Base-by-base conservation (phyloP, 1,140 invertebrate species). In the Caenorhabditis remanei region DNA sequence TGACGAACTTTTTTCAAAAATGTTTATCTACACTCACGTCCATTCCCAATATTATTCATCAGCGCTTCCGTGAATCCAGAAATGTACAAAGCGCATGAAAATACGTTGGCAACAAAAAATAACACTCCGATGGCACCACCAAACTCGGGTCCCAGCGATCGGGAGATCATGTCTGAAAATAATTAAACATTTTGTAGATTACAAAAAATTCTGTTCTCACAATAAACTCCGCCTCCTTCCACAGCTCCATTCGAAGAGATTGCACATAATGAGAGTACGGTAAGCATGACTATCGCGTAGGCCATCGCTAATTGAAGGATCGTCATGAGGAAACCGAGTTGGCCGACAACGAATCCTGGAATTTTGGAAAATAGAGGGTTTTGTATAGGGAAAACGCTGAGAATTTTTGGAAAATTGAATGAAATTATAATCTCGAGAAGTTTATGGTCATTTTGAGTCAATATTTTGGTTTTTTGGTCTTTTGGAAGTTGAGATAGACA, bases 241-340 rank as follows among this genome's bases (percentile, higher is more conserved):
- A 99, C 96, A 83, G 98, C 98, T 55, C 98, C 98, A 94, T 99
- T 99, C 14, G 98, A 99, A 9, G 97, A 98, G 92, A 99, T 98
- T 16, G 98, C 98, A 94, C 98, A 99, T 71, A 99, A 96, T 7
- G 97, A 99, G 32, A 96, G 95, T 1, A 99, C 97, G 7, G 98
- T 99, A 92, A 98, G 96, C 0, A 98, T 92, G 65, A 99, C 94
- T 92, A 99, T 99, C 16, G 95, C 94, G 94, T 99, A 99, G 7
- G 98, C 97, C 71, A 99, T 95, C 5, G 95, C 93, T 92, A 99
- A 96, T 93, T 98, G 96, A 21, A 95, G 92, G 41, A 98, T 92
- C 0, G 97, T 96, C 58, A 96, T 94, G 32, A 98, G 93, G 41
- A 99, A 94, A 83, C 98, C 98, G 88, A 98, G 95, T 94, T 99